These are phyloP conservation scores for Hetaerina titia DNA, from an alignment of 2,888 invertebrate species.

Conservation along the genomic window DNA sequence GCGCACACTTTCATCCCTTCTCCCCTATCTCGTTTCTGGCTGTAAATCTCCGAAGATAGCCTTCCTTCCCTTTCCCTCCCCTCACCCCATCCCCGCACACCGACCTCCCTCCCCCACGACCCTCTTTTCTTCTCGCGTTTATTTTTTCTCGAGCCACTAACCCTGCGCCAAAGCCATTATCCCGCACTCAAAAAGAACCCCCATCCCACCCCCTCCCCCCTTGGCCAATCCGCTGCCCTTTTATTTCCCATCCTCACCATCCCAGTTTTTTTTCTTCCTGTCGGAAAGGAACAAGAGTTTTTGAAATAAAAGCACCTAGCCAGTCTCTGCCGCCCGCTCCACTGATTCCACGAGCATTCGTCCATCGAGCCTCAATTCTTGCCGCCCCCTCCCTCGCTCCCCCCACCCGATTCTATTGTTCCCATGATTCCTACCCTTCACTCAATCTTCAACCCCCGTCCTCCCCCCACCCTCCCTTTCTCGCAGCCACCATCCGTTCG, in stretches of 20 bases:
- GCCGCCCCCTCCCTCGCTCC: no score
- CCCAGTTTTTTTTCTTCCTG: background rate
- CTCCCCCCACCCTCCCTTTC: background rate
- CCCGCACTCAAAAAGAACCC: constrained; percentile 4
- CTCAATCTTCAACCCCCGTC: background rate
- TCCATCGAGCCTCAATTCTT: background rate
- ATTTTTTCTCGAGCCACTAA: background rate
- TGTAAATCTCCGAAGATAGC: background rate
- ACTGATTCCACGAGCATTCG: constrained; percentile 1
- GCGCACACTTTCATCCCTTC: background rate
- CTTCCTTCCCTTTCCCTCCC: background rate
- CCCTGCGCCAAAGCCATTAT: background rate
- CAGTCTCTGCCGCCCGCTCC: background rate
- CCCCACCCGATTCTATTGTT: background rate
- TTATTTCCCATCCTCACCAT: background rate
- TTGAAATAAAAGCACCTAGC: background rate
- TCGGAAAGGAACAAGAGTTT: background rate
- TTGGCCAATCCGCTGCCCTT: background rate
- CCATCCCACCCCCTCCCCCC: background rate
- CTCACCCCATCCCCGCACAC: background rate
- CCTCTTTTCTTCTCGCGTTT: background rate
- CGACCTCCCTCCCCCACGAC: no score
- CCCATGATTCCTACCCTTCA: background rate
- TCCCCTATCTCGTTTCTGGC: background rate
- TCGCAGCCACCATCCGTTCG: background rate